Conservation (phyloP, 2,113 vertebrate species). For the Hypanus sabinus region DNA sequence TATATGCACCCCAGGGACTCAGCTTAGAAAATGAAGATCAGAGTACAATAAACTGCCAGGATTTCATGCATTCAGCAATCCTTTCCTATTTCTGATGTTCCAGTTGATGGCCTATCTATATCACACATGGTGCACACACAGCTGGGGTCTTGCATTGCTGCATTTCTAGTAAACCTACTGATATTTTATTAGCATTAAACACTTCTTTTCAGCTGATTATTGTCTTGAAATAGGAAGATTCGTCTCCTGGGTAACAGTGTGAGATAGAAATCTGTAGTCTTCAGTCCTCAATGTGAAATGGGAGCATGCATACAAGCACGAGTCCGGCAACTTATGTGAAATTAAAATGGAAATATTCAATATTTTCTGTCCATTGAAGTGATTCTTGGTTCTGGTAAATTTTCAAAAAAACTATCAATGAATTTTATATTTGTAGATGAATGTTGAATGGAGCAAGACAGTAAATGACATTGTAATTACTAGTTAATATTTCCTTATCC, state of each 20-base stretch:
- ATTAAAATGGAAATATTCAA: neutral
- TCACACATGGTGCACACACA: slow-evolving; percentile 36
- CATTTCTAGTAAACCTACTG: slow-evolving; percentile 8
- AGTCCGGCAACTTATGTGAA: neutral
- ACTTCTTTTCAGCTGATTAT: slow-evolving; percentile 20
- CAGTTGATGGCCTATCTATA: slow-evolving; percentile 32
- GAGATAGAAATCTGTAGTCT: neutral
- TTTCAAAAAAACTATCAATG: neutral
- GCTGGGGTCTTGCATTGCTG: slow-evolving; percentile 17
- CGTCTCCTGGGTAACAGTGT: neutral
- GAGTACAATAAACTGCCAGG: slow-evolving; percentile 19
- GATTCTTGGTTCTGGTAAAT: neutral
- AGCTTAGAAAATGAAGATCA: slow-evolving; percentile 28
- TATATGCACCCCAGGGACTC: neutral
- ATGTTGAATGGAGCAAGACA: neutral
- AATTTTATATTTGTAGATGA: neutral
- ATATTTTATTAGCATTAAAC: slow-evolving; percentile 36
- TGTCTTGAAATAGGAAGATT: slow-evolving; percentile 16
- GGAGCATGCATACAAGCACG: neutral
- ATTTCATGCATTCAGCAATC: slow-evolving; percentile 33
- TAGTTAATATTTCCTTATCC: too few species aligned
- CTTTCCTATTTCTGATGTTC: slow-evolving; percentile 31
- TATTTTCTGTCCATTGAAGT: neutral
- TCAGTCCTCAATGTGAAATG: neutral
- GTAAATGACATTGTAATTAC: neutral